Base-by-base conservation (phyloP, 2,888 invertebrate species). In the Plemyria rubiginata region DNA sequence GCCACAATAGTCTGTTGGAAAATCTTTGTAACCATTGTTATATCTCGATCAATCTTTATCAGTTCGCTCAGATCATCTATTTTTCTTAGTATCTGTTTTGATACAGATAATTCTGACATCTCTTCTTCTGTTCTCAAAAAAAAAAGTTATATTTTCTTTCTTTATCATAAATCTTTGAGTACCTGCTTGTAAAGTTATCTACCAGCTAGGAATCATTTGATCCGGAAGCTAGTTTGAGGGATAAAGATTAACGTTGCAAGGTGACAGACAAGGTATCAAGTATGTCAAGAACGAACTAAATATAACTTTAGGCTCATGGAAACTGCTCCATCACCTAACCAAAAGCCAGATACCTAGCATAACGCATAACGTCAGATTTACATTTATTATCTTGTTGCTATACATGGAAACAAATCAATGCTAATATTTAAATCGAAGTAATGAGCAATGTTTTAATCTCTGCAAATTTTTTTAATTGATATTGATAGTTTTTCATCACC, bases 201-300 rank as follows among this genome's bases (percentile, higher is more conserved):
- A 41, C 28, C 29, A 41, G 28, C 46, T 32, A 32, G 48, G 40
- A 43, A 54, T 54, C 58, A 40, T 45, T 50, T 60, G 48, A 62
- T 64, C 54, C 64, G 60, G 51, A 56, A 67, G 60, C 59, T 62
- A 46, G 54, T 60, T 67, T 51, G 45, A 55, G 55, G 61, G 67
- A 69, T 67, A 66, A 58, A 62, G 56, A 68, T 68, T 66, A 66
- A 56, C 41, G 45, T 29, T 28, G 57, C 61, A 50, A 59, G 53
- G 56, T 57, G 66, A 66, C 65, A 69, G 66, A 66, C 65, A 69
- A 66, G 4, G 54, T 60, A 62, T 66, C 65, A 59, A 67, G 61
- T 66, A 61, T 67, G 67, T 69, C 67, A 71, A 69, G 65, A 65
- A 67, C 65, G 38, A 15, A 51, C 52, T 64, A 43, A 62, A 58